phyloP scores from a whole-genome alignment of 2,888 invertebrate species.

The Andrena flavipes region DNA sequence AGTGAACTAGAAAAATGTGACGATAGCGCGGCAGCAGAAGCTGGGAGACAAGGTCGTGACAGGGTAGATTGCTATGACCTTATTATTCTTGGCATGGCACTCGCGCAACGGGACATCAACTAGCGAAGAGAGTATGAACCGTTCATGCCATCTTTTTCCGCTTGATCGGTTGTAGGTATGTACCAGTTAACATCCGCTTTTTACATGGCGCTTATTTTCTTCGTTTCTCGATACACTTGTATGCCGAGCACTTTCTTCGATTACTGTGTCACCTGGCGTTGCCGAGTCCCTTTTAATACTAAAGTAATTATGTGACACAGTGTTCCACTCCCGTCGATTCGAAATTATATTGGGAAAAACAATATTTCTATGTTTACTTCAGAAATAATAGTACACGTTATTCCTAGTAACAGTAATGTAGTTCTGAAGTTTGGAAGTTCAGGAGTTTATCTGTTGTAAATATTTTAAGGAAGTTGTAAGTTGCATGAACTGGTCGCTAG shows the following conservation, averaged over 20 bases:
- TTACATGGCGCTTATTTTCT: neutral
- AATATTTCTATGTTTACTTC: too few relatives aligned
- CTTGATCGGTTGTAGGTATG: neutral
- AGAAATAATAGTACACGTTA: too few relatives aligned
- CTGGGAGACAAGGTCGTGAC: slow-evolving; percentile 64
- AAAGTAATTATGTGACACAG: too few relatives aligned
- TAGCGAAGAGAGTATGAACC: slow-evolving; percentile 22
- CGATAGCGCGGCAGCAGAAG: slow-evolving; percentile 40
- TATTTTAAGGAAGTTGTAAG: too few relatives aligned
- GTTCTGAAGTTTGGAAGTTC: too few relatives aligned
- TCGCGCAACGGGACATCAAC: slow-evolving; percentile 48
- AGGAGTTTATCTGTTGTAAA: too few relatives aligned
- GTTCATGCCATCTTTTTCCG: neutral
- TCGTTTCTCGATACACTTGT: neutral
- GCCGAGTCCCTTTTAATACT: too few relatives aligned
- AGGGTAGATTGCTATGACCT: slow-evolving; percentile 70
- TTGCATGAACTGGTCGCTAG: too few relatives aligned
- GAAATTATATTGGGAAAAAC: too few relatives aligned
- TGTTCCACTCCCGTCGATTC: too few relatives aligned
- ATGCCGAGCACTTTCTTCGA: neutral
- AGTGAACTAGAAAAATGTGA: slow-evolving; percentile 56
- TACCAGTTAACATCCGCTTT: neutral
- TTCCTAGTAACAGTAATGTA: too few relatives aligned
- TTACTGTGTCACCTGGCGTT: neutral
- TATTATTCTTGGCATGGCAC: slow-evolving; percentile 55